phyloP scores from a whole-genome alignment of 2,888 invertebrate species.

The Norana najaformis region DNA sequence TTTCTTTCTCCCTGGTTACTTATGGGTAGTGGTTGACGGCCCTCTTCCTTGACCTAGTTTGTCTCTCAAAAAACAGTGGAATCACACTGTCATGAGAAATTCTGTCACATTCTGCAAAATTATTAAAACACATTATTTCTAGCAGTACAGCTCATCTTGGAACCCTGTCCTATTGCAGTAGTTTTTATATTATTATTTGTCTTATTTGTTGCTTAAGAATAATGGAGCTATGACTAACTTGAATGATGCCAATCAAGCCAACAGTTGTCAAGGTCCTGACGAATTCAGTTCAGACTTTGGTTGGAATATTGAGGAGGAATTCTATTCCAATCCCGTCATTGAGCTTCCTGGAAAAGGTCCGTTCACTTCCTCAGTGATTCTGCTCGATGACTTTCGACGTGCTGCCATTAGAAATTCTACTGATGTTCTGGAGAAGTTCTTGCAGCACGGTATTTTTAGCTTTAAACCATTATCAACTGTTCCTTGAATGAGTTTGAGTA shows the following conservation, averaged over 20 bases:
- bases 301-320: slow-evolving; percentile 7
- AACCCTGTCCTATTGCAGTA: background rate
- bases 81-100: too few species aligned
- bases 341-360: background rate
- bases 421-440: background rate
- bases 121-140: too few species aligned
- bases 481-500: background rate
- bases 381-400: background rate
- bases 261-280: too few species aligned
- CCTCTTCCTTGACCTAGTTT: too few species aligned
- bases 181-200: background rate
- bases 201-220: background rate
- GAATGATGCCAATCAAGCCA: background rate
- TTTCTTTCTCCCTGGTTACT: too few species aligned
- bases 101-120: too few species aligned
- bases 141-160: background rate
- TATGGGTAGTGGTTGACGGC: too few species aligned
- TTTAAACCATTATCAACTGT: background rate
- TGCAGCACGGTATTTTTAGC: background rate
- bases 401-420: background rate
- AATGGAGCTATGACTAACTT: background rate
- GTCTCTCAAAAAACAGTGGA: too few species aligned
- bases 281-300: background rate
- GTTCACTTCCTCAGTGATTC: background rate
- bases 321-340: slow-evolving; percentile 9